phyloP scores from a whole-genome alignment of 2,888 invertebrate species.

The Lepidocyrtinus sp. region DNA sequence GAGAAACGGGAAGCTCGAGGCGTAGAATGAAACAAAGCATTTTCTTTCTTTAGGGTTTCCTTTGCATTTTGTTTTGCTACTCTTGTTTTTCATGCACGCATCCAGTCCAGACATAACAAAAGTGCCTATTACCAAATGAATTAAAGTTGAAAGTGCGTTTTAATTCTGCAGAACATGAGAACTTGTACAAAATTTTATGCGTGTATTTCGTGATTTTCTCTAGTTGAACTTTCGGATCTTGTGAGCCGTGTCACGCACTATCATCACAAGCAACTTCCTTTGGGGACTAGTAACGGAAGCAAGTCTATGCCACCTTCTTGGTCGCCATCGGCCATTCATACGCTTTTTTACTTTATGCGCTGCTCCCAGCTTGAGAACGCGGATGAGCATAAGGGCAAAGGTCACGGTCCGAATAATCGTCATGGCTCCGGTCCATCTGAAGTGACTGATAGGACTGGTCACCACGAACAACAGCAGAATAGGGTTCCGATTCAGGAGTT shows the following conservation, averaged over 20 bases:
- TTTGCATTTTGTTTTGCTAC: no score
- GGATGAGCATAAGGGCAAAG: slow-evolving; percentile 62
- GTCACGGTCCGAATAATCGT: neutral
- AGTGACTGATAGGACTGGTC: slow-evolving; percentile 44
- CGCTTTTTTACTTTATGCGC: slow-evolving; percentile 92
- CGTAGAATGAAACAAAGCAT: no score
- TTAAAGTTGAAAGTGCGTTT: no score
- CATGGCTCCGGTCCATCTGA: slow-evolving; percentile 58
- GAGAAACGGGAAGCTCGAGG: no score
- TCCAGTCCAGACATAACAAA: no score
- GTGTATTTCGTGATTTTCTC: slow-evolving; percentile 73
- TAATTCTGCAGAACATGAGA: no score
- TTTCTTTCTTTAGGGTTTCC: no score
- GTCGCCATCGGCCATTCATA: slow-evolving; percentile 80
- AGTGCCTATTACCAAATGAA: no score
- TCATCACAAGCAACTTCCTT: slow-evolving; percentile 69
- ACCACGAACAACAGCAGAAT: slow-evolving; percentile 68
- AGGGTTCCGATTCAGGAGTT: slow-evolving; percentile 80
- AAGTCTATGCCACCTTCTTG: slow-evolving; percentile 70
- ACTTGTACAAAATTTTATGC: no score
- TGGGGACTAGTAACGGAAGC: slow-evolving; percentile 62
- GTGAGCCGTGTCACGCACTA: slow-evolving; percentile 67
- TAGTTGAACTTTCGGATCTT: slow-evolving; percentile 68
- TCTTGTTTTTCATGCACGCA: no score
- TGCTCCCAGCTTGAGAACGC: slow-evolving; percentile 79